Evolutionary conservation across 2,113 vertebrate species (phyloP), one percentile per base, ranked within the genome.

Genomic region (Xiphias gladius): DNA sequence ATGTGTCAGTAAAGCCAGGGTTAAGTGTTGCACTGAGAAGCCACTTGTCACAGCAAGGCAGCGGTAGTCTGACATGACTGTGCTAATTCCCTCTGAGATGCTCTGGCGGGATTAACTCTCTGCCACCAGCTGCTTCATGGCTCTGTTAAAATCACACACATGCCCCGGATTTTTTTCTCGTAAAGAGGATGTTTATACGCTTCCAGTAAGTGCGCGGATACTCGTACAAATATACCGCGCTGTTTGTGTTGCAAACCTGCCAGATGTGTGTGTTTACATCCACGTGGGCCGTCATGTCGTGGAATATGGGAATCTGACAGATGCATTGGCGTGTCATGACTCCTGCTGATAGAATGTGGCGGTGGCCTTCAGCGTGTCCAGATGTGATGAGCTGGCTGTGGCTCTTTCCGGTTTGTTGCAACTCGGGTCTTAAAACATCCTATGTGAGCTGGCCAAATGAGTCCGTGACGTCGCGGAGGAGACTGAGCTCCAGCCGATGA

Each of bases 61-160:
- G 48, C 58, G 32, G 1, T 35, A 39, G 64, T 78, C 50, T 79
- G 79, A 75, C 89, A 80, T 39, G 82, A 78, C 67, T 73, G 52
- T 77, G 76, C 74, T 92, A 88, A 91, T 84, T 80, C 81, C 70
- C 66, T 63, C 10, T 0, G 77, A 90, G 82, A 84, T 80, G 61
- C 64, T 79, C 68, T 68, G 68, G 14, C 5, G 12, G 90, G 86
- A 89, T 87, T 90, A 88, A 74, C 64, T 80, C 65, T 68, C 43
- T 64, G 43, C 65, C 39, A 39, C 41, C 57, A 67, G n/a, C 43
- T 8, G 59, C 82, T 83, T 80, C 24, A 32, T 43, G 41, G 64
- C 65, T 77, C 70, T 58, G n/a, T 61, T 37, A 17, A 67, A 80
- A 83, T 69, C 62, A 13, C 8, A 4, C 64, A 35, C 30, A 0